Evolutionary conservation across 2,113 vertebrate species (phyloP).

Genomic region (Raja brachyura): DNA sequence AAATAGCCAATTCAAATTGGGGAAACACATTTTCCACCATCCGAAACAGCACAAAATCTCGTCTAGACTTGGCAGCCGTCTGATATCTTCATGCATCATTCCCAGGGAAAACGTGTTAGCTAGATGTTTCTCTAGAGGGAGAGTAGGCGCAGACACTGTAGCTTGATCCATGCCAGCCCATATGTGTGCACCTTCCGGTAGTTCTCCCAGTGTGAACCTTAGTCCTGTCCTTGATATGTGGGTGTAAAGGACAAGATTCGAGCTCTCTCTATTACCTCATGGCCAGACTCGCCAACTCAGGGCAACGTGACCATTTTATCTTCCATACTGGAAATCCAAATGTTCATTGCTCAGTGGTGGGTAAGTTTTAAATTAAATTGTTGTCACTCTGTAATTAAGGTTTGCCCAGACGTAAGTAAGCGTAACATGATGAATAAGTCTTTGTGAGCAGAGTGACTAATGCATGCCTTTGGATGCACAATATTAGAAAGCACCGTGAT

Average conservation of each 20-base stretch:
- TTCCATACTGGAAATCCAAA: neutral
- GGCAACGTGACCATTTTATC: neutral
- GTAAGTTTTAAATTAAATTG: conserved; percentile 15
- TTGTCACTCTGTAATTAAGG: neutral
- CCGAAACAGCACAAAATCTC: neutral
- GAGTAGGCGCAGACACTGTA: neutral
- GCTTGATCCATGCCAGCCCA: neutral
- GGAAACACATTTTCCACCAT: too few species aligned
- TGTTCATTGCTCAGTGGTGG: neutral
- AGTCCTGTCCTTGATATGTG: neutral
- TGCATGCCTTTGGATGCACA: neutral
- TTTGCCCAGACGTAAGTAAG: neutral
- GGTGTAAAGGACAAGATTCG: neutral
- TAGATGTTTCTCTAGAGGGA: neutral
- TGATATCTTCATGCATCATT: neutral
- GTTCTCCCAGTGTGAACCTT: neutral
- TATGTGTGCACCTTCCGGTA: neutral
- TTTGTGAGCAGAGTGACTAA: neutral
- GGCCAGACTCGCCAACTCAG: neutral
- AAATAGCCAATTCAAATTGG: neutral
- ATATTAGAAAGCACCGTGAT: neutral
- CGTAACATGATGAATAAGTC: conserved; percentile 2
- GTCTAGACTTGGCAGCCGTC: neutral
- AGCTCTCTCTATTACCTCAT: neutral
- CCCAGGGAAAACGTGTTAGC: neutral